A percentile compares a stretch with the other conserved stretches of the same genome.
Evolutionary conservation across 2,113 vertebrate genomes (phyloP).

Genomic region (Panthera uncia): DNA sequence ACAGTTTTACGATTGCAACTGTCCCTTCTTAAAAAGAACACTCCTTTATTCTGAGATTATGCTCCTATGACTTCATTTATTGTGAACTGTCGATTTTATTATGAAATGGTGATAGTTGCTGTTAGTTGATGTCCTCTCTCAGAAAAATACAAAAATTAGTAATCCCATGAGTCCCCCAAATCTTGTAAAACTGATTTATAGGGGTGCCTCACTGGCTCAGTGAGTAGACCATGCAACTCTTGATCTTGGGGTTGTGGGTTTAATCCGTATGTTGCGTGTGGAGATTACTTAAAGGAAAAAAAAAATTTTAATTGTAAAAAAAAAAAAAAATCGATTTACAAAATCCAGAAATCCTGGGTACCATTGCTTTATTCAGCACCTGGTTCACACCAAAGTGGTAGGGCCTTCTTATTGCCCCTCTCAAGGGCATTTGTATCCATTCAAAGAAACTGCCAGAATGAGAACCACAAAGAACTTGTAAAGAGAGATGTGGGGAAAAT

Average conservation of each 20-base stretch:
- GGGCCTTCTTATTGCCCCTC: not conserved
- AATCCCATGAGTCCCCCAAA: not conserved
- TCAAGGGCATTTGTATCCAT: not conserved
- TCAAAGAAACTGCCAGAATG: not conserved
- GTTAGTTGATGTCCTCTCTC: not conserved
- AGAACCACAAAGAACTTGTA: constrained; percentile 5
- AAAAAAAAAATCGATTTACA: not conserved
- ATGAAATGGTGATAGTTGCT: not conserved
- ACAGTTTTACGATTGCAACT: not conserved
- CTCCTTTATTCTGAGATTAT: not conserved
- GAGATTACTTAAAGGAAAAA: not conserved
- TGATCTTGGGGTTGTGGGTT: not conserved
- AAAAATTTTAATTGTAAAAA: not conserved
- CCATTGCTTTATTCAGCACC: not conserved
- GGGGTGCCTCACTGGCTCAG: not conserved
- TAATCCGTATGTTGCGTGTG: not conserved
- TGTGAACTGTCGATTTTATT: constrained; percentile 1
- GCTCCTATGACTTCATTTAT: not conserved
- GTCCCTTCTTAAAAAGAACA: not conserved
- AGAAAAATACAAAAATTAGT: not conserved
- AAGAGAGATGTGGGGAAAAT: not conserved
- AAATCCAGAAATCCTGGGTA: not conserved
- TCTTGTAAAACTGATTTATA: constrained; percentile 15
- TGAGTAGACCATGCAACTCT: not conserved
- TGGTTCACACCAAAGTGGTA: not conserved